phyloP scores from a whole-genome alignment of 2,888 invertebrate species.

The Thereva nobilitata region DNA sequence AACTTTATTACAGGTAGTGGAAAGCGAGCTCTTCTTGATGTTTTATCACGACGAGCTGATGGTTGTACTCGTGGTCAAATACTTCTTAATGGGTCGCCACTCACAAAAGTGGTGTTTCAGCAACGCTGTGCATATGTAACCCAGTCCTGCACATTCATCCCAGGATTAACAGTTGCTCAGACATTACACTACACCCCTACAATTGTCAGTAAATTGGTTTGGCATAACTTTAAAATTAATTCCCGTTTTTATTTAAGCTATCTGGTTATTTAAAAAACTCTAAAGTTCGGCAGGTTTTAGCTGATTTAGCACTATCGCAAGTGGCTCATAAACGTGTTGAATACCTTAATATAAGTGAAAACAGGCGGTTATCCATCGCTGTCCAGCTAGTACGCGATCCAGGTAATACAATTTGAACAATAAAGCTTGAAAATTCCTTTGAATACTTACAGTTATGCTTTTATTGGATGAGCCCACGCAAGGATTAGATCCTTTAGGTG shows the following conservation, averaged over 20 bases:
- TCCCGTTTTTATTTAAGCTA: slow-evolving; percentile 59
- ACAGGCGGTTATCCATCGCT: slow-evolving; percentile 86
- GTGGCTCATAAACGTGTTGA: slow-evolving; percentile 83
- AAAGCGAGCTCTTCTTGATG: slow-evolving; percentile 91
- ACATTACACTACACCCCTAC: slow-evolving; percentile 80
- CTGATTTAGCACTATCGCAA: slow-evolving; percentile 90
- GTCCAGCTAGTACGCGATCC: slow-evolving; percentile 93
- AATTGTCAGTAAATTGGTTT: slow-evolving; percentile 61
- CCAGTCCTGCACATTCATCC: slow-evolving; percentile 81
- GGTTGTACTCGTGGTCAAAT: slow-evolving; percentile 88
- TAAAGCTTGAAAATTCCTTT: background rate
- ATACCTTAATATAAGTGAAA: slow-evolving; percentile 85
- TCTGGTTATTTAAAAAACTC: slow-evolving; percentile 77
- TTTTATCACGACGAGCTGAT: slow-evolving; percentile 79
- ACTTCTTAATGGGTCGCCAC: slow-evolving; percentile 81
- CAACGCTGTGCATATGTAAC: slow-evolving; percentile 87
- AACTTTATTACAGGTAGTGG: slow-evolving; percentile 73
- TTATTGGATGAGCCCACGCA: slow-evolving; percentile 92
- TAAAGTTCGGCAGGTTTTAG: slow-evolving; percentile 89
- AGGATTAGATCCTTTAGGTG: slow-evolving; percentile 92
- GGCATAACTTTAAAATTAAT: background rate
- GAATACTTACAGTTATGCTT: slow-evolving; percentile 69
- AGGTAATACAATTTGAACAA: slow-evolving; percentile 60
- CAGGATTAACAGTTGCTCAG: slow-evolving; percentile 86
- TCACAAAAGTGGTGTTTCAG: slow-evolving; percentile 80